Conservation (phyloP, 1,140 invertebrate genomes). For the Lamellibrachia luymesi region DNA sequence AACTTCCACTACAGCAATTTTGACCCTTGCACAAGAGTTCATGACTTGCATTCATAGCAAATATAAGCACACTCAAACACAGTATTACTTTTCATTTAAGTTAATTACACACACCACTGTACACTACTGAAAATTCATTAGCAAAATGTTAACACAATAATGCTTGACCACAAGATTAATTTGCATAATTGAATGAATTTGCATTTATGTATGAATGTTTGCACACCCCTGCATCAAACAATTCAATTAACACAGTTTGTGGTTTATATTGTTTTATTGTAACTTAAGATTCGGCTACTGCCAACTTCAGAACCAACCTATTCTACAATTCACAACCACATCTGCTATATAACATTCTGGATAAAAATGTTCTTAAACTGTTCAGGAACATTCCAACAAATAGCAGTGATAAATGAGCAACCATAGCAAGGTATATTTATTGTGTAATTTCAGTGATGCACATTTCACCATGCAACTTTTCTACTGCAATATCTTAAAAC, state of each 20-base stretch:
- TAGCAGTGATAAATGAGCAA: background rate
- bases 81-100: no score
- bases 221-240: background rate
- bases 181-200: no score
- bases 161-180: no score
- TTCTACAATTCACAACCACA: background rate
- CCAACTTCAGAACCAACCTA: background rate
- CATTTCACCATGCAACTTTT: background rate
- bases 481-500: background rate
- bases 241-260: background rate
- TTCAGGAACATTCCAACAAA: background rate
- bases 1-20: no score
- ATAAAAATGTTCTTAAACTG: background rate
- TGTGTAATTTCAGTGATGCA: background rate
- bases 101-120: no score
- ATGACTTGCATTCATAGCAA: no score
- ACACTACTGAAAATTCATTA: no score
- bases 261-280: background rate
- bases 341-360: background rate
- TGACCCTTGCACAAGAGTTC: no score
- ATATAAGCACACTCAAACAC: no score
- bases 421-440: background rate
- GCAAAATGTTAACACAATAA: no score
- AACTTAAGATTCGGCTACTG: background rate
- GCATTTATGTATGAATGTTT: no score